Percentiles rank a stretch among this genome's conserved stretches.
Evolutionary conservation across 2,797 vertebrate genomes (phyloP).

Genomic region (Coranthus polyacanthus): DNA sequence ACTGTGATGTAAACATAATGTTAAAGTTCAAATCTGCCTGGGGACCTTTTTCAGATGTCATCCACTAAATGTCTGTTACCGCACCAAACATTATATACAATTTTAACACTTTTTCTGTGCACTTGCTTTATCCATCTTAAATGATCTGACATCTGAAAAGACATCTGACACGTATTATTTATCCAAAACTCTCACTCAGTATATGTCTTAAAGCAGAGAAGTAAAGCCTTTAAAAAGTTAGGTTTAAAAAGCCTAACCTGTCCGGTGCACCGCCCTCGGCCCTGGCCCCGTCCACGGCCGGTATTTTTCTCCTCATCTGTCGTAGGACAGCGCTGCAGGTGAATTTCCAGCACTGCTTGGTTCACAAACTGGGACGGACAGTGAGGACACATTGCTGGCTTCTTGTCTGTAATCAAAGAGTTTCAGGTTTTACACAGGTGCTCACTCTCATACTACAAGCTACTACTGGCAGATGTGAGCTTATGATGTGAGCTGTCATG

Average conservation of each 20-base stretch:
- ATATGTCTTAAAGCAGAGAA: not conserved
- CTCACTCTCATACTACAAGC: constrained; percentile 10
- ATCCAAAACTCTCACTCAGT: not conserved
- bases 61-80: no score
- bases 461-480: constrained; percentile 6
- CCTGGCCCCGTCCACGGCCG: constrained; percentile 82
- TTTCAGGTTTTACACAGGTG: constrained; percentile 24
- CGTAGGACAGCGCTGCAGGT: constrained; percentile 87
- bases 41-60: constrained; percentile 27
- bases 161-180: no score
- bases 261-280: constrained; percentile 84
- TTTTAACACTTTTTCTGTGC: not conserved
- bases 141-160: not conserved
- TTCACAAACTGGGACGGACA: constrained; percentile 90
- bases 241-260: constrained; percentile 68
- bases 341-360: constrained; percentile 86
- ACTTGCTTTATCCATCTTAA: constrained; percentile 6
- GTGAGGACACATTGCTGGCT: constrained; percentile 85
- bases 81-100: not conserved
- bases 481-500: not conserved
- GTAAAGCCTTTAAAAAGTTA: not conserved
- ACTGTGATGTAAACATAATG: constrained; percentile 27
- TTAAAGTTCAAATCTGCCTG: constrained; percentile 8
- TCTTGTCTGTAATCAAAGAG: constrained; percentile 75
- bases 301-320: constrained; percentile 76